Percentiles rank a stretch among this genome's conserved stretches.
These are phyloP conservation scores for Pipistrellus kuhlii DNA, from an alignment of 2,797 vertebrate genomes.

Conservation along the genomic window DNA sequence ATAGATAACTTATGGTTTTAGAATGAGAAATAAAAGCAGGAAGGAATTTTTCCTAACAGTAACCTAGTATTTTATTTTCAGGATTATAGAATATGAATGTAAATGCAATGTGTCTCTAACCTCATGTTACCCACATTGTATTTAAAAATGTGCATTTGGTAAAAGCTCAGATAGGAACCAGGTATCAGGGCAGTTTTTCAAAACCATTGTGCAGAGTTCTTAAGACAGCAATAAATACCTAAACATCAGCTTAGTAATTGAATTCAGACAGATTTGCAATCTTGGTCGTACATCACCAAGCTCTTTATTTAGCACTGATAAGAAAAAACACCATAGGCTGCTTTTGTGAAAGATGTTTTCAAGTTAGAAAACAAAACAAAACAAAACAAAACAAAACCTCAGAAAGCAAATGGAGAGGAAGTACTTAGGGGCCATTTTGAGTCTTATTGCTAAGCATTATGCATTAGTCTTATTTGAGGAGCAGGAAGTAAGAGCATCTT, in stretches of 20 bases:
- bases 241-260: conserved; percentile 84
- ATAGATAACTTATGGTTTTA: conserved; percentile 19
- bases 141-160: conserved; percentile 79
- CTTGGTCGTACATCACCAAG: conserved; percentile 62
- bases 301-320: conserved; percentile 76
- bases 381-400: not conserved
- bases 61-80: conserved; percentile 71
- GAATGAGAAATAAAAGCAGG: conserved; percentile 71
- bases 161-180: conserved; percentile 44
- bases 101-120: conserved; percentile 41
- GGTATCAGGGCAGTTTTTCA: conserved; percentile 81
- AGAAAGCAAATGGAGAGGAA: conserved; percentile 43
- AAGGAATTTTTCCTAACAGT: conserved; percentile 65
- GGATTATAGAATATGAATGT: conserved; percentile 67
- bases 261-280: conserved; percentile 75
- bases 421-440: not conserved
- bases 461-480: not conserved
- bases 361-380: not conserved
- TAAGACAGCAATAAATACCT: conserved; percentile 81
- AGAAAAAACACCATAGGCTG: not conserved
- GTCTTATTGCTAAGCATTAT: not conserved
- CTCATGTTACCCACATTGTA: conserved; percentile 59
- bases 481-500: not conserved
- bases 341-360: conserved; percentile 66
- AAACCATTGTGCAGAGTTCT: conserved; percentile 80